Base-by-base conservation (phyloP, 2,797 vertebrate genomes). In the Gobio occitaniae region DNA sequence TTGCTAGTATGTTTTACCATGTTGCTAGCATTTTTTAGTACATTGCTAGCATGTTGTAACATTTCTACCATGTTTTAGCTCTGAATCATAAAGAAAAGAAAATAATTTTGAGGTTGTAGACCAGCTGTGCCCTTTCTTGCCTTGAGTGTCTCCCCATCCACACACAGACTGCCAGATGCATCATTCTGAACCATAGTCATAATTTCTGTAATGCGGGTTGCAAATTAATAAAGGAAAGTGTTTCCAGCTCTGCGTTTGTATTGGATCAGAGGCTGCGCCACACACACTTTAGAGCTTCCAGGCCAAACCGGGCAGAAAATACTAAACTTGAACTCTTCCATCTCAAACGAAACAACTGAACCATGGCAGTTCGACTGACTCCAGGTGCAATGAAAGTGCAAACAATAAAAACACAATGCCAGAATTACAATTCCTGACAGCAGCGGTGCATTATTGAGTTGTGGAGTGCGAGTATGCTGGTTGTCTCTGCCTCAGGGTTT, bases 261-360 rank as follows among this genome's bases (percentile, higher is more conserved):
- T 11, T 25, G 44, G 32, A 65, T 65, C 19, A 36, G 25, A 61
- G 4, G 47, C 65, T 69, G 21, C 1, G 5, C 32, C 48, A 15
- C 17, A 25, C 52, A 50, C 56, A 36, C 54, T 48, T 74, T 63
- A 21, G 17, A 74, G 41, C 69, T 25, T 82, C 16, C 54, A 71
- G 54, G 41, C 12, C 29, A 48, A 65, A 59, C 76, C 3, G 25
- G 56, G 38, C 2, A 66, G 29, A 80, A 50, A 52, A 25, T 32
- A 75, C 44, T 17, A 48, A 11, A 75, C 41, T 61, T 75, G 17
- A 63, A 75, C 71, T 66, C 61, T 50, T 70, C 65, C 13, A 21
- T 78, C 36, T 56, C 12, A 21, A 48, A 69, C 38, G 74, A 69
- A 59, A 84, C 82, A 69, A 59, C 65, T 70, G 50, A 70, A 29